Base-by-base conservation (phyloP, 2,797 vertebrate genomes). In the Eospalax fontanierii region DNA sequence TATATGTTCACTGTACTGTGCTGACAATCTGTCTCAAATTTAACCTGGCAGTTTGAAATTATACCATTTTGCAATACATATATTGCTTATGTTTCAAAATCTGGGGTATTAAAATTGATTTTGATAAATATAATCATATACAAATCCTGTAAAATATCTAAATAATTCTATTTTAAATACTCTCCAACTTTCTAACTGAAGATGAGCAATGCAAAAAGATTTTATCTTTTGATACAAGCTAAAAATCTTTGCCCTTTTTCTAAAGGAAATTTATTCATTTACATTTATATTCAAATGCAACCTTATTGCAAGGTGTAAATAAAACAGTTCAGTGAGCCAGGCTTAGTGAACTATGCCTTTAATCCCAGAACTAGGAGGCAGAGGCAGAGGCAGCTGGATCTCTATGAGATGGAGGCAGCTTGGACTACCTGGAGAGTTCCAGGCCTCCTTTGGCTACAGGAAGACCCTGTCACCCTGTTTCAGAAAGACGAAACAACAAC, bases 181-280 rank as follows among this genome's bases (percentile, higher is more conserved):
- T n/a, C 33, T 14, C 6, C 30, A 80, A 80, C 43, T 66, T 74
- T 57, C 3, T 89, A 26, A 68, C 14, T 93, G 26, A 80, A 90
- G 33, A 59, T 35, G 35, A 91, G 22, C 12, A 74, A 82, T 54
- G 1, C 14, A 43, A 84, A n/a, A 35, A 68, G 22, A 78, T 46
- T 89, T 91, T 43, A 83, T 54, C 14, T 76, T 84, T 30, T 54
- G 50, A 88, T 3, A 85, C 14, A 95, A 84, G 24, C 24, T 74
- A 46, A 59, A 78, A 40, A 28, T 66, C 21, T 54, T n/a, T 85
- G 9, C 22, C 35, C 18, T 74, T 63, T 57, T 35, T 7, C 4
- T 71, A 63, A 43, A 65, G 1, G 5, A 43, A 83, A 89, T 73
- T 19, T 89, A 26, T 4, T 19, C 19, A 73, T 78, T 78, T 73